Percentiles rank a stretch among this genome's conserved stretches.
phyloP scores from a whole-genome alignment of 1,140 invertebrate genomes.

The Episyrphus balteatus region DNA sequence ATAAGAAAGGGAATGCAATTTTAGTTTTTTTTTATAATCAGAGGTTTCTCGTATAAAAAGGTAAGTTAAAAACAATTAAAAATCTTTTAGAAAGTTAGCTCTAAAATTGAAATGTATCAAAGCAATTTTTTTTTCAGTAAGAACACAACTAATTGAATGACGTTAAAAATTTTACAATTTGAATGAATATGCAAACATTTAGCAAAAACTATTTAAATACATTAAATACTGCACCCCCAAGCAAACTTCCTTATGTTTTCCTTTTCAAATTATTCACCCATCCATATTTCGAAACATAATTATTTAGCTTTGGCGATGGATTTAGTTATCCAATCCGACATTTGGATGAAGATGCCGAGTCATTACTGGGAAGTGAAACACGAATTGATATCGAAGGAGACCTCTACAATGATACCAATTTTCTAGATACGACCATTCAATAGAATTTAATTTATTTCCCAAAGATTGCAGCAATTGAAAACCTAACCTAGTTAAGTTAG shows the following conservation, averaged over 20 bases:
- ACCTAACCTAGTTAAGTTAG: no score
- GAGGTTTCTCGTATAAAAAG: no score
- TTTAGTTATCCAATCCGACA: conserved; percentile 70
- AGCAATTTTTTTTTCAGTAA: no score
- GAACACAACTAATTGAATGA: no score
- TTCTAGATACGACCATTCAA: conserved; percentile 26
- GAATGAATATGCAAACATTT: background rate
- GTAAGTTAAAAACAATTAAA: no score
- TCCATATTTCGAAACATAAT: conserved; percentile 24
- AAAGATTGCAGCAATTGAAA: no score
- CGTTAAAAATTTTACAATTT: no score
- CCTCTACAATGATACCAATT: conserved; percentile 25
- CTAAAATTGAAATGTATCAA: no score
- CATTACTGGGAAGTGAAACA: conserved; percentile 50
- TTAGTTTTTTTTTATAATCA: no score
- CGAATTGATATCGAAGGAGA: conserved; percentile 41
- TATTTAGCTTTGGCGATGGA: conserved; percentile 72
- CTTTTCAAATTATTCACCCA: conserved; percentile 4
- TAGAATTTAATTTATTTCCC: conserved; percentile 10
- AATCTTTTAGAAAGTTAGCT: no score
- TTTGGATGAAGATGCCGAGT: conserved; percentile 70
- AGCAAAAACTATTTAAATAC: background rate
- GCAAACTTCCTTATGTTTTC: background rate
- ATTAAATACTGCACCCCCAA: background rate
- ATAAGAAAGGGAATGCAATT: no score